Percentiles rank a stretch among this genome's conserved stretches.
phyloP scores from a whole-genome alignment of 2,797 vertebrate species.

The Alca torda region DNA sequence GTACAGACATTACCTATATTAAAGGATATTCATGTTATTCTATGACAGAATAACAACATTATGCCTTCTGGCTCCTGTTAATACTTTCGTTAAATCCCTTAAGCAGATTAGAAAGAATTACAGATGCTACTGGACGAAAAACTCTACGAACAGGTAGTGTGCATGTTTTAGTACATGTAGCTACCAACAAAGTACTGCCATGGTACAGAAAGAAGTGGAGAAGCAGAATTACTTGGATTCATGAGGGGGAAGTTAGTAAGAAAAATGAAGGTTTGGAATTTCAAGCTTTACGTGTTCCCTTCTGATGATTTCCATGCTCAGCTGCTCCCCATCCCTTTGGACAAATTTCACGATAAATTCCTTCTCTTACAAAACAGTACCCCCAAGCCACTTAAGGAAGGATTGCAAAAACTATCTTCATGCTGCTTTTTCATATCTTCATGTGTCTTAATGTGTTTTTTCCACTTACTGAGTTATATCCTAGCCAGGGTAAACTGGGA shows the following conservation, averaged over 20 bases:
- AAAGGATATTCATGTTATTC: neutral
- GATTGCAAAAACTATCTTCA: neutral
- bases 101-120: conserved; percentile 60
- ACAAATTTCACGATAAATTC: neutral
- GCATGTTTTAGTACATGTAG: neutral
- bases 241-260: neutral
- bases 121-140: neutral
- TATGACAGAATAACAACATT: neutral
- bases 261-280: neutral
- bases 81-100: conserved; percentile 45
- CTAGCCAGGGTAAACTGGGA: neutral
- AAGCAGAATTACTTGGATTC: neutral
- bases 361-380: neutral
- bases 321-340: neutral
- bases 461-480: neutral
- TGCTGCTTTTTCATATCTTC: neutral
- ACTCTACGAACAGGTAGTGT: neutral
- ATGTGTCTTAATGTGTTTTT: neutral
- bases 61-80: conserved; percentile 7
- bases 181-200: neutral
- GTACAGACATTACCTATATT: neutral
- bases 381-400: neutral
- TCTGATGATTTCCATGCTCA: neutral
- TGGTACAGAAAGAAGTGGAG: neutral
- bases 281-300: neutral